Evolutionary conservation across 2,888 invertebrate species (phyloP), one percentile per base, ranked within the genome.

Genomic region (Macaria liturata): DNA sequence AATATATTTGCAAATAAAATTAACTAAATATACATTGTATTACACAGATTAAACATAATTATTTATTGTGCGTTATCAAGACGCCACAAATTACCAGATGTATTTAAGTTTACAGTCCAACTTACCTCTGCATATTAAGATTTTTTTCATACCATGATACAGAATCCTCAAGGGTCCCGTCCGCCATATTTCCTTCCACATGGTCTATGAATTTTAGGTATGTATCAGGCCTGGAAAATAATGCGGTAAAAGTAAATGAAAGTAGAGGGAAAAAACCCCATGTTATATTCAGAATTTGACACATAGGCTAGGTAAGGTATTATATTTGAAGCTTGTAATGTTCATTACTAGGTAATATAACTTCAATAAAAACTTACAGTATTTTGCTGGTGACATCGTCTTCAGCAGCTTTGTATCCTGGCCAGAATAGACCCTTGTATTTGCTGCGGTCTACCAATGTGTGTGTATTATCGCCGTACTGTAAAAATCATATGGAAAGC

Each of bases 381-480:
- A 88, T 76, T 73, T 89, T 84, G 32, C 89, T 76, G 6, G 97
- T 76, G 3, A 81, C 78, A 78, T 97, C 97, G 65, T 93, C 87
- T 9, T 89, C 76, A 8, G 82, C 61, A 0, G 88, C 71, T 57
- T 89, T 85, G 80, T 93, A 99, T n/a, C 98, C 98, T 0, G 99
- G 99, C 58, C 98, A 89, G 72, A 99, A 97, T 7, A 93, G 68
- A n/a, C 98, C 99, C 4, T 91, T 94, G 84, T 98, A 99, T 47
- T 94, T 90, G 46, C 94, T 94, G 57, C 97, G 93, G 73, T 99
- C 99, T 8, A 99, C 93, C 67, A 99, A 94, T 0, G 99, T 99
- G 80, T 99, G 99, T 0, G 97, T 96, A 32, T 98, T 98, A 76
- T 99, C 98, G 0, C 99, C 99, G 76, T 98, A 99, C 98, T 98